phyloP scores from a whole-genome alignment of 2,797 vertebrate genomes.

The Chelon labrosus region DNA sequence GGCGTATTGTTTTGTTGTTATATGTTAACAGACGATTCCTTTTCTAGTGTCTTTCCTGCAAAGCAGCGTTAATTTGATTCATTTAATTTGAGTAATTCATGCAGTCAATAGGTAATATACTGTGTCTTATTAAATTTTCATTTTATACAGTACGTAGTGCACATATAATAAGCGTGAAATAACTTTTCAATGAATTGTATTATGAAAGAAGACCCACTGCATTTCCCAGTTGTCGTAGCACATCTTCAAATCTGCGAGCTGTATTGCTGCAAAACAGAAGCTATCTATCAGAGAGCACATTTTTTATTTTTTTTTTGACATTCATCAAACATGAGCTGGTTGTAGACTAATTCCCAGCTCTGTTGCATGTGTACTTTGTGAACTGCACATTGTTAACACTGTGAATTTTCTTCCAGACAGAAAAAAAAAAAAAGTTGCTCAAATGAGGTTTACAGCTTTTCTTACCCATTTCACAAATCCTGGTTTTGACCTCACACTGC shows the following conservation, averaged over 20 bases:
- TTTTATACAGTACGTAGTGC: neutral
- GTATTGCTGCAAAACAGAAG: slow-evolving; percentile 33
- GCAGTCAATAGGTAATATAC: slow-evolving; percentile 17
- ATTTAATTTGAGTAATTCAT: slow-evolving; percentile 16
- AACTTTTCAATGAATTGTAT: slow-evolving; percentile 35
- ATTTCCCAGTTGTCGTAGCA: slow-evolving; percentile 33
- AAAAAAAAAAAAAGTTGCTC: slow-evolving; percentile 4
- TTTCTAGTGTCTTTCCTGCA: slow-evolving; percentile 2
- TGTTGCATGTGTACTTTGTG: slow-evolving; percentile 13
- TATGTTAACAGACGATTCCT: neutral
- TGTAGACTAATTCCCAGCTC: slow-evolving; percentile 21
- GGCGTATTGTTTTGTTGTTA: neutral
- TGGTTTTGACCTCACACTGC: neutral
- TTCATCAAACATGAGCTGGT: slow-evolving; percentile 51
- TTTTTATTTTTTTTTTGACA: slow-evolving; percentile 17
- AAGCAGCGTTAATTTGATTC: slow-evolving; percentile 23
- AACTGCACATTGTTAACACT: slow-evolving; percentile 19
- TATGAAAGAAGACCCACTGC: slow-evolving; percentile 1
- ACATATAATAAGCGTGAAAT: slow-evolving; percentile 36
- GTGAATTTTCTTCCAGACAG: slow-evolving; percentile 22
- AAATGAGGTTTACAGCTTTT: neutral
- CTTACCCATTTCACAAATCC: neutral
- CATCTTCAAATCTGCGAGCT: slow-evolving; percentile 10
- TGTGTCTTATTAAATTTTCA: slow-evolving; percentile 11
- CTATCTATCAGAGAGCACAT: slow-evolving; percentile 26